phyloP scores from a whole-genome alignment of 2,113 vertebrate species.

The Strix uralensis region DNA sequence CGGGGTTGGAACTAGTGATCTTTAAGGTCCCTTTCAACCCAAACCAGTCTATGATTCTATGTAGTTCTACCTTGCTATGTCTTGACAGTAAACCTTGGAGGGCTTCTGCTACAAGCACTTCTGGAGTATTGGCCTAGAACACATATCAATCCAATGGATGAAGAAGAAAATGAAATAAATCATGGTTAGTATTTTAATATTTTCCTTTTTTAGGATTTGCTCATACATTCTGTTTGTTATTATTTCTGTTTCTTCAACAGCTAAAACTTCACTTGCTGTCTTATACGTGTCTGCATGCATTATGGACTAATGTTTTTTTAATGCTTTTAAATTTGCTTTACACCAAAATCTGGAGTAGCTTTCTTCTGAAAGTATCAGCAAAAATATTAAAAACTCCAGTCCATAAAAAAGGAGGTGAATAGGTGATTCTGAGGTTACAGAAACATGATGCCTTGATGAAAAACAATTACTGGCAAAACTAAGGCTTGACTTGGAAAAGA shows the following conservation, averaged over 20 bases:
- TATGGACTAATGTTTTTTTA: neutral
- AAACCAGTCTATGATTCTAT: too few relatives aligned
- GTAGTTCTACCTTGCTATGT: neutral
- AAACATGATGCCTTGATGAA: neutral
- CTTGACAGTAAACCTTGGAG: conserved; percentile 91
- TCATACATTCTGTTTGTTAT: neutral
- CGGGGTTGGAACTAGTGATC: too few relatives aligned
- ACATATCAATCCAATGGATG: conserved; percentile 96
- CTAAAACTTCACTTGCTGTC: neutral
- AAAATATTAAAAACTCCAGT: neutral
- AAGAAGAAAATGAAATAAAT: conserved; percentile 95
- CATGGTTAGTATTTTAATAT: conserved; percentile 75
- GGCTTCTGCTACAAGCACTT: conserved; percentile 93
- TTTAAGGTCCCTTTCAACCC: too few relatives aligned
- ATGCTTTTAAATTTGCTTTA: neutral
- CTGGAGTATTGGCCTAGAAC: conserved; percentile 98
- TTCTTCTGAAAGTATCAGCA: neutral
- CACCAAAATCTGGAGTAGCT: neutral
- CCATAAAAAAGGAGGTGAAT: neutral
- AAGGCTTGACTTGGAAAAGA: neutral
- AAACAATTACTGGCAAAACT: neutral
- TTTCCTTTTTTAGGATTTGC: neutral
- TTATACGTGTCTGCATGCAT: neutral
- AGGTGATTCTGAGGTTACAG: neutral
- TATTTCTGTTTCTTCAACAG: neutral